Evolutionary conservation across 1,140 invertebrate genomes (phyloP).

Genomic region (Pachyrhynchus sulphureomaculatus): DNA sequence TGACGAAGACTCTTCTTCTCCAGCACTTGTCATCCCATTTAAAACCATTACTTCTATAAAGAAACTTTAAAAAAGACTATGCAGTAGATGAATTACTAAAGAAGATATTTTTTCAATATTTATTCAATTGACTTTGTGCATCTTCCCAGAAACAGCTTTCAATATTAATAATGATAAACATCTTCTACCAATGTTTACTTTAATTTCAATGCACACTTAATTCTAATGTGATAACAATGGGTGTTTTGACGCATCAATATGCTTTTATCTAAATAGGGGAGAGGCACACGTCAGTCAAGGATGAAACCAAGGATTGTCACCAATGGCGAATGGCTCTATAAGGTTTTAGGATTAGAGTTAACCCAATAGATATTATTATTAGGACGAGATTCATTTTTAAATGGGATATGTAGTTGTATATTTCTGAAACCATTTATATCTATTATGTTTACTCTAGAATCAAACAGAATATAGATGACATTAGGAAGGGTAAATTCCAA

Average conservation of each 20-base stretch:
- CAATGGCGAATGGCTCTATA: not conserved
- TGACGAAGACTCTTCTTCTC: no score
- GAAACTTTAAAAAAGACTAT: no score
- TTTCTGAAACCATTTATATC: not conserved
- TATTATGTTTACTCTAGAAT: no score
- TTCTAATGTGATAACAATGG: slow-evolving; percentile 38
- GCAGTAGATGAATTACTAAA: no score
- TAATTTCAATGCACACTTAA: slow-evolving; percentile 40
- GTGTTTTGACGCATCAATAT: slow-evolving; percentile 42
- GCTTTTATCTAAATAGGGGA: slow-evolving; percentile 32
- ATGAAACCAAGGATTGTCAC: slow-evolving; percentile 15
- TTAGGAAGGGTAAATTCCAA: no score
- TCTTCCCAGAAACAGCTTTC: slow-evolving; percentile 11
- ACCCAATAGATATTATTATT: not conserved
- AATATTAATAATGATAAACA: not conserved
- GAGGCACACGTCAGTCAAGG: slow-evolving; percentile 33
- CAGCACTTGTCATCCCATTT: no score
- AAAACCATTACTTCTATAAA: no score
- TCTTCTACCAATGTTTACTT: slow-evolving; percentile 32
- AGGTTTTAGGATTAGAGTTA: not conserved
- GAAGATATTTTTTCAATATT: not conserved
- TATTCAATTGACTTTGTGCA: not conserved
- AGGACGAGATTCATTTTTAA: not conserved
- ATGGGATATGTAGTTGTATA: not conserved
- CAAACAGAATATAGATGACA: no score